These are phyloP conservation scores for Hydrozoanthus tunicans DNA, from an alignment of 64 coral and sea anemone genomes.

Conservation along the genomic window DNA sequence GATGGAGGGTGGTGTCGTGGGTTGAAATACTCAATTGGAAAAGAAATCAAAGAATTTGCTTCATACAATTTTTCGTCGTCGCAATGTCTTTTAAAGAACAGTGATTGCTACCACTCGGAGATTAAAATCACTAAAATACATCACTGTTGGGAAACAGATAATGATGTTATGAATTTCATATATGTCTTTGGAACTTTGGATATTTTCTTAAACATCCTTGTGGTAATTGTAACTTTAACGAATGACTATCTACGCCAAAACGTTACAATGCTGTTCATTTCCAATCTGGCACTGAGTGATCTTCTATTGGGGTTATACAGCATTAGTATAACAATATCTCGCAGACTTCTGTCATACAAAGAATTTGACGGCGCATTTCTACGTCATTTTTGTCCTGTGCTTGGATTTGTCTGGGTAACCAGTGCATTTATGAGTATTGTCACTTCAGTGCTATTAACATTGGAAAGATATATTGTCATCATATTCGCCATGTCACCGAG, in stretches of 20 bases:
- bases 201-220: conserved; percentile 62
- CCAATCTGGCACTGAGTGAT: conserved; percentile 76
- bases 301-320: conserved; percentile 70
- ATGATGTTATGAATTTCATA: conserved; percentile 53
- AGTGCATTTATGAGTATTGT: conserved; percentile 64
- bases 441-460: conserved; percentile 71
- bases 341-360: conserved; percentile 8
- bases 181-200: conserved; percentile 69
- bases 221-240: conserved; percentile 64
- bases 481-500: conserved; percentile 50
- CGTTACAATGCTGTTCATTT: conserved; percentile 71
- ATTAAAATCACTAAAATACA: conserved; percentile 52
- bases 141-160: conserved; percentile 60
- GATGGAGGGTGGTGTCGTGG: conserved; percentile 47
- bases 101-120: conserved; percentile 51
- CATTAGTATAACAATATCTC: conserved; percentile 62
- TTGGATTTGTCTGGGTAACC: conserved; percentile 71
- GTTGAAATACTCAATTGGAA: conserved; percentile 15
- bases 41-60: conserved; percentile 48
- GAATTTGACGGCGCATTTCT: conserved; percentile 49
- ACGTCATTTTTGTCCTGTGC: conserved; percentile 43
- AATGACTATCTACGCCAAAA: conserved; percentile 55
- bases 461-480: conserved; percentile 83
- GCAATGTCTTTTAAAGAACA: conserved; percentile 46
- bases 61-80: conserved; percentile 61